Conservation (phyloP, 2,888 invertebrate species). For the Limnephilus auricula region DNA sequence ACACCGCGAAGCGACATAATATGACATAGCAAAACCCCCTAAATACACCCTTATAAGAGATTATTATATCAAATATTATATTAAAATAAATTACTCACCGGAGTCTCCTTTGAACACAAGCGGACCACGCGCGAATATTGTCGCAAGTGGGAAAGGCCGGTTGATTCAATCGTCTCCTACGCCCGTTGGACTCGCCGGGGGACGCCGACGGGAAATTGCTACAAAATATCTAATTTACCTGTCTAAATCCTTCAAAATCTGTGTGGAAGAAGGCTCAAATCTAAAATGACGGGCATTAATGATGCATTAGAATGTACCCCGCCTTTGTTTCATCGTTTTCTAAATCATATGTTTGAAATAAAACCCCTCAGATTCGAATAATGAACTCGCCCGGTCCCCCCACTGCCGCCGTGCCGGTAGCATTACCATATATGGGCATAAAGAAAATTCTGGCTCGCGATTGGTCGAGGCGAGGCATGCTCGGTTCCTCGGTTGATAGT, state of each 20-base stretch:
- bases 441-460: conserved; percentile 81
- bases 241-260: background rate
- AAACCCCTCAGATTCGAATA: conserved; percentile 74
- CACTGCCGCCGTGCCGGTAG: conserved; percentile 71
- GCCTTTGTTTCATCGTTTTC: conserved; percentile 47
- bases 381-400: conserved; percentile 56
- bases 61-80: conserved; percentile 18
- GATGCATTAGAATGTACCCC: background rate
- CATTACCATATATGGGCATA: conserved; percentile 91
- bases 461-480: conserved; percentile 77
- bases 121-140: conserved; percentile 62
- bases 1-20: background rate
- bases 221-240: conserved; percentile 3
- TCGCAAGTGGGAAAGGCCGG: conserved; percentile 63
- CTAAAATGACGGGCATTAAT: background rate
- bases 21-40: background rate
- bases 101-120: conserved; percentile 57
- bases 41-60: background rate
- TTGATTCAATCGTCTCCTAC: conserved; percentile 62
- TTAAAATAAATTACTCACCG: conserved; percentile 47
- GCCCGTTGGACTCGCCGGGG: conserved; percentile 58
- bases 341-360: conserved; percentile 71
- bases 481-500: conserved; percentile 15
- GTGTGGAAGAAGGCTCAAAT: background rate
- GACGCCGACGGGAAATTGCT: conserved; percentile 37